Evolutionary conservation across 2,113 vertebrate species (phyloP).

Genomic region (Alces alces): DNA sequence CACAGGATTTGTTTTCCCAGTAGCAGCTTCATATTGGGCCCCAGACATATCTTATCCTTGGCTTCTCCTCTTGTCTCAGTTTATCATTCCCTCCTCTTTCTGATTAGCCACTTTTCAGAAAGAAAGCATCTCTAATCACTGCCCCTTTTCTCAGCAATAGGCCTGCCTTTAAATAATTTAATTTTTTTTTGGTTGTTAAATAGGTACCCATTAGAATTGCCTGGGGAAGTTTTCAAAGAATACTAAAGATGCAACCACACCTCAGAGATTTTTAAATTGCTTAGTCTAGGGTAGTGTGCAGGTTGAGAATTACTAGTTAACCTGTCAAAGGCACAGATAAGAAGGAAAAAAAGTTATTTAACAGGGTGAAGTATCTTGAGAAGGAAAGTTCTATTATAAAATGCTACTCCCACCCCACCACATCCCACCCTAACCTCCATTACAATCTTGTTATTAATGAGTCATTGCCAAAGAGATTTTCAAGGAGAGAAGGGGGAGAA

Average conservation of each 20-base stretch:
- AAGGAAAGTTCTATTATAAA: neutral
- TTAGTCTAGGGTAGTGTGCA: neutral
- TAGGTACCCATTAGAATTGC: neutral
- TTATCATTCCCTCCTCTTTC: neutral
- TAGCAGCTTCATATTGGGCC: neutral
- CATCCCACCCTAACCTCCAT: rapidly evolving
- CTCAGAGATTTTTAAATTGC: neutral
- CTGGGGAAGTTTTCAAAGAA: neutral
- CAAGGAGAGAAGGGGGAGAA: neutral
- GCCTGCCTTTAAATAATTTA: neutral
- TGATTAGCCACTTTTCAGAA: neutral
- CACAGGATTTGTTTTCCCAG: neutral
- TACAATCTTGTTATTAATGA: neutral
- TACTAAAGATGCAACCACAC: neutral
- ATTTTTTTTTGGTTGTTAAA: neutral
- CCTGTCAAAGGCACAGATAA: neutral
- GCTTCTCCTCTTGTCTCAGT: neutral
- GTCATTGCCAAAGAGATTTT: neutral
- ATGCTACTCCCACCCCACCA: neutral
- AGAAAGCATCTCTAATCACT: neutral
- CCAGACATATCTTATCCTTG: rapidly evolving
- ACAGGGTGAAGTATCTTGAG: neutral
- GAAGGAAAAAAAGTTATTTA: neutral
- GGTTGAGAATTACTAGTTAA: neutral
- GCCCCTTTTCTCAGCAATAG: neutral